Conservation (phyloP, 2,113 vertebrate species). For the Pterocles orientalis region DNA sequence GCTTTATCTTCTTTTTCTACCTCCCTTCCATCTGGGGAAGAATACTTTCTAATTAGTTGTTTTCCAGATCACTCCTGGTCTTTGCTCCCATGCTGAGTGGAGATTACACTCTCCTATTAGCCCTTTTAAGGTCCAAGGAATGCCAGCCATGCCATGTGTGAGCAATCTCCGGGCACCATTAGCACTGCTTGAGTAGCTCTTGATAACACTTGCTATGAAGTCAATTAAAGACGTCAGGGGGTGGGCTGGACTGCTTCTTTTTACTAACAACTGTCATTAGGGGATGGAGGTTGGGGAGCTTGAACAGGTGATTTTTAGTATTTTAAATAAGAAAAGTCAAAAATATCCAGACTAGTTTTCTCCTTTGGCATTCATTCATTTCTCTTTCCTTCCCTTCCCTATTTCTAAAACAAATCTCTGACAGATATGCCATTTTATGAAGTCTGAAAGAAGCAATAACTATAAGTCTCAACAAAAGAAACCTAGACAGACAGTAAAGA, state of each 20-base stretch:
- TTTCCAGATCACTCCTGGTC: slow-evolving; percentile 51
- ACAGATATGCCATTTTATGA: neutral
- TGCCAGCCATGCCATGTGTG: slow-evolving; percentile 73
- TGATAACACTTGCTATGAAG: slow-evolving; percentile 72
- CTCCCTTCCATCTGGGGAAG: neutral
- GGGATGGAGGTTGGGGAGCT: slow-evolving; percentile 12
- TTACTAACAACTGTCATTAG: slow-evolving; percentile 59
- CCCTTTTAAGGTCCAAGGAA: slow-evolving; percentile 65
- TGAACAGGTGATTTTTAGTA: slow-evolving; percentile 55
- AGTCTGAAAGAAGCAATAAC: neutral
- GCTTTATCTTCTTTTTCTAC: neutral
- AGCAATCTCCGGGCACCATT: slow-evolving; percentile 74
- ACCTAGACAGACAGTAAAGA: neutral
- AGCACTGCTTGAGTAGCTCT: slow-evolving; percentile 75
- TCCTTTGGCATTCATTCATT: neutral
- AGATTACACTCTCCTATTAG: slow-evolving; percentile 58
- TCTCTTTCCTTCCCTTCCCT: neutral
- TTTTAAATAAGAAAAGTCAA: slow-evolving; percentile 16
- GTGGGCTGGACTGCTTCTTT: slow-evolving; percentile 61
- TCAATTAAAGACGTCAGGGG: slow-evolving; percentile 76
- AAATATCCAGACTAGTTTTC: neutral
- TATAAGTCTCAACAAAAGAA: neutral
- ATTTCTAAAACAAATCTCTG: neutral
- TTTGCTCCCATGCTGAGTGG: slow-evolving; percentile 31
- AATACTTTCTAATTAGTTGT: slow-evolving; percentile 45